These are phyloP conservation scores for Drosophila neutralis DNA, from an alignment of 2,888 invertebrate genomes.

Conservation along the genomic window DNA sequence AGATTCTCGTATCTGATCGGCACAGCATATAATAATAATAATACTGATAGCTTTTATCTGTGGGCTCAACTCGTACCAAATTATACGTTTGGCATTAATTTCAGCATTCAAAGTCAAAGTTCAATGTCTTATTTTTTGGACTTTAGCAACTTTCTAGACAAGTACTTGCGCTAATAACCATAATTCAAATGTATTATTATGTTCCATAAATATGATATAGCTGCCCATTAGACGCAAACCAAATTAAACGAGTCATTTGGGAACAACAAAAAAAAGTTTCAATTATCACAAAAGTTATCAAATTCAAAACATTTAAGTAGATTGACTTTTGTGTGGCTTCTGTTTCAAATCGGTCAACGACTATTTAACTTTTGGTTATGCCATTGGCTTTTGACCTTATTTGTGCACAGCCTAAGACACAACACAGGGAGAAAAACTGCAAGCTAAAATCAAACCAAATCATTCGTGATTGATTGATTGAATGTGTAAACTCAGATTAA, in stretches of 20 bases:
- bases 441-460: neutral
- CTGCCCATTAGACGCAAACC: slow-evolving; percentile 3
- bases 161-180: neutral
- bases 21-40: neutral
- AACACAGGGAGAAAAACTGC: neutral
- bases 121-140: neutral
- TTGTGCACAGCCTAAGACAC: neutral
- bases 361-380: slow-evolving; percentile 24
- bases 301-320: slow-evolving; percentile 7
- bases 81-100: neutral
- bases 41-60: neutral
- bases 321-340: slow-evolving; percentile 40
- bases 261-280: slow-evolving; percentile 1
- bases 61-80: neutral
- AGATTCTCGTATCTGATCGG: neutral
- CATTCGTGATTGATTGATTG: neutral
- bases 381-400: slow-evolving; percentile 15
- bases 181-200: neutral
- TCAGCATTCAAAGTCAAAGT: neutral
- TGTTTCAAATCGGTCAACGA: slow-evolving; percentile 27
- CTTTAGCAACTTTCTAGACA: slow-evolving; percentile 17
- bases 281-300: slow-evolving; percentile 9
- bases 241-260: slow-evolving; percentile 4
- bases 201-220: neutral
- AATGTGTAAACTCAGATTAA: neutral